Base-by-base conservation (phyloP, 2,888 invertebrate species). In the Xestia c-nigrum region DNA sequence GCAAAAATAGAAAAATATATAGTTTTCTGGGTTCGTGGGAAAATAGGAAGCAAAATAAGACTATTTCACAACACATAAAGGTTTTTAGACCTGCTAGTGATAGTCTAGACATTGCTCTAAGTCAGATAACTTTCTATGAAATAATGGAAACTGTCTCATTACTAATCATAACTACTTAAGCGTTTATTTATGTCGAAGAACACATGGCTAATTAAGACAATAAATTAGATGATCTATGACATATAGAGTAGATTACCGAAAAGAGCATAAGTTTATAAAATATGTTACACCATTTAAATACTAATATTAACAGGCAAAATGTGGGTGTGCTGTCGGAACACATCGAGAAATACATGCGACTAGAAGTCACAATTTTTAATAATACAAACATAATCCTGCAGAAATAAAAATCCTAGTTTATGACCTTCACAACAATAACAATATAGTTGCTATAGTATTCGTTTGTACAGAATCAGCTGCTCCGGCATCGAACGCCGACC, bases 381-480 rank as follows among this genome's bases (percentile, higher is more conserved):
- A 24, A 59, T n/a, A 57, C n/a, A 63, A 80, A 59, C n/a, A 3
- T 65, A 80, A 72, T 50, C 24, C 24, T n/a, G 31, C 40, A 40
- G 0, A 65, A 64, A 64, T 63, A 72, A 78, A 80, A 83, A 80
- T 89, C 78, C 66, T 82, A 81, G 66, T 87, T 88, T 87, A 84
- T 75, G 85, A 83, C 81, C 78, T 80, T 77, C 21, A 61, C 65
- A 81, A 89, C 77, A 88, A 88, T 70, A 50, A 59, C 65, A 61
- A 52, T 77, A 72, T 72, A 78, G 76, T 6, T 0, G 21, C 57
- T 57, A 75, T 64, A 81, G 76, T 74, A 63, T 82, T 75, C 72
- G 81, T 76, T 75, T 80, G 77, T 74, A 71, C 64, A 72, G 72
- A 90, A 91, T 93, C 94, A 93, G 94, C 93, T 94, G 94, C 89